Evolutionary conservation across 2,797 vertebrate genomes (phyloP).

Genomic region (Glossophaga mutica): DNA sequence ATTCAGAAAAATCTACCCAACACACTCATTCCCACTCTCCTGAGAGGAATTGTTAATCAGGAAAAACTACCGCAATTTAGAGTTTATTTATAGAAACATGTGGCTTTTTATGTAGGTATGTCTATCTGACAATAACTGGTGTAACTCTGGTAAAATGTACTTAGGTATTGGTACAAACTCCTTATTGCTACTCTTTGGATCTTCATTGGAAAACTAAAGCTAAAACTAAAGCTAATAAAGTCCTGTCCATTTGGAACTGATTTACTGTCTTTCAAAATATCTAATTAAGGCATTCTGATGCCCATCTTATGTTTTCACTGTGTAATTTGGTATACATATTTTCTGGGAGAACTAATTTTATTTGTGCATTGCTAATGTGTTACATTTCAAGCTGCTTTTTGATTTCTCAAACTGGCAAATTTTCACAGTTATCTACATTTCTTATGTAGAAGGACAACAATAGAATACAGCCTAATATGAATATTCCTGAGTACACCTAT

Average conservation of each 20-base stretch:
- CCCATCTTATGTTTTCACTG: neutral
- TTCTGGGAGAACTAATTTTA: slow-evolving; percentile 15
- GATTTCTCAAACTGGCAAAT: neutral
- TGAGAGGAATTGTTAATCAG: neutral
- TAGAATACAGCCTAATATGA: neutral
- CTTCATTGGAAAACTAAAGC: neutral
- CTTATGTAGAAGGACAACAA: neutral
- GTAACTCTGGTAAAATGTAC: neutral
- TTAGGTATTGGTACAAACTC: neutral
- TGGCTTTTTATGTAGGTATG: neutral
- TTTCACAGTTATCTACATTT: neutral
- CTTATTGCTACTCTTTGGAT: neutral
- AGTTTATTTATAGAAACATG: neutral
- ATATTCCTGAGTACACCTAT: neutral
- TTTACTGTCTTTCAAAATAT: slow-evolving; percentile 11
- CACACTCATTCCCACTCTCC: neutral
- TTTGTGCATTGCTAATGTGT: neutral
- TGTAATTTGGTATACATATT: neutral
- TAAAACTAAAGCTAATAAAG: neutral
- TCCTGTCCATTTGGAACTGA: neutral
- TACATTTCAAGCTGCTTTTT: slow-evolving; percentile 44
- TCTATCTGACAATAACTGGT: neutral
- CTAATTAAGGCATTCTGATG: neutral
- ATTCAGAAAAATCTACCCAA: neutral
- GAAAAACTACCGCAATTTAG: neutral